Conservation (phyloP, 1,140 invertebrate genomes). For the Bombus pyrosoma region DNA sequence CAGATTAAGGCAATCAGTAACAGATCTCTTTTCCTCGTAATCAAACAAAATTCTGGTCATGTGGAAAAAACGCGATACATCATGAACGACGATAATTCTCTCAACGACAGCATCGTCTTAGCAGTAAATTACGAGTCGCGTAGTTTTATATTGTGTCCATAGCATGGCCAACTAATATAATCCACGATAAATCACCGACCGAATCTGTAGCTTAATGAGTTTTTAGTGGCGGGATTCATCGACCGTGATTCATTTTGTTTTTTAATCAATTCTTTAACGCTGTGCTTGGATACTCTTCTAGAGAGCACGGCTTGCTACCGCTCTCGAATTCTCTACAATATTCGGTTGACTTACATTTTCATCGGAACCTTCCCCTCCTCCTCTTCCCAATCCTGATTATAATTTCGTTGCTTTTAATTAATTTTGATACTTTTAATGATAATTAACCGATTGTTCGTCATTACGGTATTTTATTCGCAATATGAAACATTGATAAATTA, state of each 20-base stretch:
- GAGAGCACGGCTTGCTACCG: slow-evolving; percentile 48
- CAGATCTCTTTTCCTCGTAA: not conserved
- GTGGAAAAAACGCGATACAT: not conserved
- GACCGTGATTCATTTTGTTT: slow-evolving; percentile 73
- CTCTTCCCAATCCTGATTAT: slow-evolving; percentile 11
- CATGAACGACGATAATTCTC: slow-evolving; percentile 49
- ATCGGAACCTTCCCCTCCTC: slow-evolving; percentile 23
- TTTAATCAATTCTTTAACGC: slow-evolving; percentile 82
- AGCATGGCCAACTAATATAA: slow-evolving; percentile 76
- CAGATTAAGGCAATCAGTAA: not conserved
- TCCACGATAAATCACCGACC: slow-evolving; percentile 80
- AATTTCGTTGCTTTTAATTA: slow-evolving; percentile 51
- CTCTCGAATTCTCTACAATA: slow-evolving; percentile 51
- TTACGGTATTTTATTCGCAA: not conserved
- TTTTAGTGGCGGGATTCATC: slow-evolving; percentile 78
- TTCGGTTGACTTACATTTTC: slow-evolving; percentile 59
- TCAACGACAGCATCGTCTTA: slow-evolving; percentile 43
- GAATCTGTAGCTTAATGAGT: slow-evolving; percentile 82
- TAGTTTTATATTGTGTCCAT: slow-evolving; percentile 60
- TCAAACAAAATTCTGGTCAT: not conserved
- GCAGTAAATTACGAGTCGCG: slow-evolving; percentile 61
- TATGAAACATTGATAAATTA: not conserved
- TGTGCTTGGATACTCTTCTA: slow-evolving; percentile 57
- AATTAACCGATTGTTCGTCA: too few species aligned
- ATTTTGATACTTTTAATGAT: slow-evolving; percentile 23